phyloP scores from a whole-genome alignment of 1,140 invertebrate genomes.

The honey bee (Apis mellifera) region DNA sequence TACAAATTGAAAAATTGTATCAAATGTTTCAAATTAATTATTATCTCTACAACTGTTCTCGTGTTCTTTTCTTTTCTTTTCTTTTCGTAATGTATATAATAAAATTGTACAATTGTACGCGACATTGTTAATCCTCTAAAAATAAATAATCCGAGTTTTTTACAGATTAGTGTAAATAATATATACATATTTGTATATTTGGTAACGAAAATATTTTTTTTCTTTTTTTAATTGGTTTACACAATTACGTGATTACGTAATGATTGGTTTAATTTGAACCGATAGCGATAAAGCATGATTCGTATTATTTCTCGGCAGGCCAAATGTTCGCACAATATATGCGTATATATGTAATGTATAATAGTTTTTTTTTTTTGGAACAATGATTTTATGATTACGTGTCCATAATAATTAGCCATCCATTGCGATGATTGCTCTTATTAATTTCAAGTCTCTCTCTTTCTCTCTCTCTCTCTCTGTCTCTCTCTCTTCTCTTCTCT shows the following conservation, averaged over 20 bases:
- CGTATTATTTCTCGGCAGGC: conserved; percentile 23
- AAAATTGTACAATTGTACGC: background rate
- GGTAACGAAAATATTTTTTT: conserved; percentile 36
- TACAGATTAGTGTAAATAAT: conserved; percentile 30
- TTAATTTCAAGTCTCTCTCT: conserved; percentile 17
- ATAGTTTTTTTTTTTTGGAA: background rate
- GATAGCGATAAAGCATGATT: conserved; percentile 19
- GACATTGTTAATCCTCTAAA: background rate
- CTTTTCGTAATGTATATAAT: background rate
- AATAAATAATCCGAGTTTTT: background rate
- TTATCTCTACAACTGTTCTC: too few species aligned
- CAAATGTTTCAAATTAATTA: too few species aligned
- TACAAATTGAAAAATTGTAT: too few species aligned
- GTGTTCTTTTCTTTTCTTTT: too few species aligned
- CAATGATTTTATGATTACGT: conserved; percentile 4
- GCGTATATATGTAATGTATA: conserved; percentile 23
- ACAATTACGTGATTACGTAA: conserved; percentile 2
- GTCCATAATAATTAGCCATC: conserved; percentile 29
- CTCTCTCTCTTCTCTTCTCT: background rate
- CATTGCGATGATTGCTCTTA: conserved; percentile 40
- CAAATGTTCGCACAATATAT: conserved; percentile 39
- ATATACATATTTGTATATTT: background rate
- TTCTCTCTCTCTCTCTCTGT: background rate
- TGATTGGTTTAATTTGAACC: conserved; percentile 20
- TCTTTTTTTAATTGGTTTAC: conserved; percentile 24